Percentiles rank a stretch among this genome's conserved stretches.
phyloP scores from a whole-genome alignment of 2,797 vertebrate genomes.

The Chelonia mydas region DNA sequence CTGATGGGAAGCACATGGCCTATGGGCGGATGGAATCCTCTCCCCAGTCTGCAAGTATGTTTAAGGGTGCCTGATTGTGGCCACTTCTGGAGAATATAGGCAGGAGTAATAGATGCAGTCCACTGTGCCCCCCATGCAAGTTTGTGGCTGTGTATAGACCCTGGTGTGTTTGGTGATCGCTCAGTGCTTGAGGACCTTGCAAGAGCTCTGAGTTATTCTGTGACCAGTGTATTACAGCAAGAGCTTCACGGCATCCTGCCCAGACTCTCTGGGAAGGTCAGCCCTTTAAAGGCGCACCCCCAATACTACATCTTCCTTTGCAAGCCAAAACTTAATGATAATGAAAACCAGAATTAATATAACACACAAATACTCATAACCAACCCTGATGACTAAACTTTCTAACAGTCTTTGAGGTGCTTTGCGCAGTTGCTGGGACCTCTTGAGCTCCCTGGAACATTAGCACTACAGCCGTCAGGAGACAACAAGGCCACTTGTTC shows the following conservation, averaged over 20 bases:
- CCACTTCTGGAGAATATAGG: neutral
- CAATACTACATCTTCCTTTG: neutral
- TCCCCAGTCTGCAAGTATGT: neutral
- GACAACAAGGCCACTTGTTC: neutral
- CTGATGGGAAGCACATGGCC: rapidly evolving
- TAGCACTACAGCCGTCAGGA: neutral
- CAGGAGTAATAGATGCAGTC: neutral
- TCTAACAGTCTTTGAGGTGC: neutral
- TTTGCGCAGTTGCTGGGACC: neutral
- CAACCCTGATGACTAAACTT: neutral
- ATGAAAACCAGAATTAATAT: neutral
- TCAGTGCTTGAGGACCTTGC: neutral
- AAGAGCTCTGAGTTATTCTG: neutral
- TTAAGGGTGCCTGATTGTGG: neutral
- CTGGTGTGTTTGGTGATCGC: neutral
- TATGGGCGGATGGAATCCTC: neutral
- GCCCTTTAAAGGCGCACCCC: neutral
- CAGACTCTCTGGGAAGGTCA: neutral
- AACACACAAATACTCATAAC: neutral
- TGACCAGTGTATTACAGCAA: neutral
- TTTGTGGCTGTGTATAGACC: neutral
- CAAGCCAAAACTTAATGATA: neutral
- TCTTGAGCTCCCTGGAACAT: neutral
- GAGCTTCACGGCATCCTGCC: neutral
- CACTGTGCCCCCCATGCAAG: neutral